Conservation (phyloP, 2,888 invertebrate genomes). For the Alsophila aescularia region DNA sequence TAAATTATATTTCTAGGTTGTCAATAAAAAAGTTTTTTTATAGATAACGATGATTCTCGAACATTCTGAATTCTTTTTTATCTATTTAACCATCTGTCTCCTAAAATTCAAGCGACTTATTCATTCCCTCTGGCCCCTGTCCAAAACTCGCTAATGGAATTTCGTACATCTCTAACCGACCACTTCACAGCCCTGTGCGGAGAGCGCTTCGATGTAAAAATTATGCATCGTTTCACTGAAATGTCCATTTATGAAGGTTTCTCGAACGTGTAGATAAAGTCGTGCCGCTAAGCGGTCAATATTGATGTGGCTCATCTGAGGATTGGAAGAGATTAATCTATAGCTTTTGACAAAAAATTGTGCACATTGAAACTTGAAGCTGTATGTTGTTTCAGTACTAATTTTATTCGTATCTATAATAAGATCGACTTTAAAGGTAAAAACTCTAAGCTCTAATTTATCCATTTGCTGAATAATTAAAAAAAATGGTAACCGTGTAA, state of each 20-base stretch:
- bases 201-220: conserved; percentile 68
- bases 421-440: too few relatives aligned
- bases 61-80: background rate
- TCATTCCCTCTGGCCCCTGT: conserved; percentile 62
- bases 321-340: conserved; percentile 24
- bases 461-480: too few relatives aligned
- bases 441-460: too few relatives aligned
- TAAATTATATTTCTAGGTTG: too few relatives aligned
- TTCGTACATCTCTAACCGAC: conserved; percentile 70
- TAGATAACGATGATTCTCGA: background rate
- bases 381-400: too few relatives aligned
- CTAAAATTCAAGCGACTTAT: conserved; percentile 47
- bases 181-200: conserved; percentile 58
- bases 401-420: too few relatives aligned
- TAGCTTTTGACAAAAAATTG: background rate
- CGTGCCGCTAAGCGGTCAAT: conserved; percentile 32
- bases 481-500: too few relatives aligned
- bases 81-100: conserved; percentile 41
- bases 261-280: conserved; percentile 33
- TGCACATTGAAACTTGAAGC: too few relatives aligned
- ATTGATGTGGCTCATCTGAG: conserved; percentile 36
- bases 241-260: conserved; percentile 57
- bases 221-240: conserved; percentile 61
- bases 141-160: conserved; percentile 79
- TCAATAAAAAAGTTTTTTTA: too few relatives aligned